A percentile compares a stretch with the other conserved stretches of the same genome.
Evolutionary conservation across 2,113 vertebrate genomes (phyloP).

Genomic region (Verasper variegatus): DNA sequence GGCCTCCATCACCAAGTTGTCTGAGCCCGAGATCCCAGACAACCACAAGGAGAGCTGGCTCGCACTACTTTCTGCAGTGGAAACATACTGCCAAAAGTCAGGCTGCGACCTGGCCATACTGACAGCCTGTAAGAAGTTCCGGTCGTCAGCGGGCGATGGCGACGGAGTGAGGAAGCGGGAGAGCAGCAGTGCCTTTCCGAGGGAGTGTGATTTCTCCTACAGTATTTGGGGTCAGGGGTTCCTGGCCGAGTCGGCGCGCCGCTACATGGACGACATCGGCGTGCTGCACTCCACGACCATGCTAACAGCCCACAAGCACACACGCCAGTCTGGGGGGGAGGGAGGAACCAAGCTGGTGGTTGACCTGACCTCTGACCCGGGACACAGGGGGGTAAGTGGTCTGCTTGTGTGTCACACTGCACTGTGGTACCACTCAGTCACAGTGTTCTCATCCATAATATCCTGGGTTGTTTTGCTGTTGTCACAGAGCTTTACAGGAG

Average conservation of each 20-base stretch:
- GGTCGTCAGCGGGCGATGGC: constrained; percentile 42
- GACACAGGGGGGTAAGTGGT: constrained; percentile 69
- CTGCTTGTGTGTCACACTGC: not conserved
- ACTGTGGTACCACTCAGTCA: rapidly evolving
- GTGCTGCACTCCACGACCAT: constrained; percentile 88
- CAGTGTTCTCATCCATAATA: not conserved
- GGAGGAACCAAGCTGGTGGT: constrained; percentile 62
- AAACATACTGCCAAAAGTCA: constrained; percentile 87
- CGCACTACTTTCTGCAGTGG: constrained; percentile 86
- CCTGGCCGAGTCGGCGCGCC: constrained; percentile 85
- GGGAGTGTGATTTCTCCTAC: constrained; percentile 83
- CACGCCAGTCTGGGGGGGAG: constrained; percentile 57
- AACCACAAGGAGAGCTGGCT: constrained; percentile 91
- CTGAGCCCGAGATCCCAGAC: constrained; percentile 84
- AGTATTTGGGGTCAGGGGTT: constrained; percentile 87
- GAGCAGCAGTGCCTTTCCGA: constrained; percentile 62
- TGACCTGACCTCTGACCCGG: constrained; percentile 66
- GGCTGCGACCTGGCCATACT: constrained; percentile 91
- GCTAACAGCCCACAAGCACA: constrained; percentile 79
- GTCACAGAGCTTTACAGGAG: constrained; percentile 69
- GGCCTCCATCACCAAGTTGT: constrained; percentile 77
- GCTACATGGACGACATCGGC: constrained; percentile 91
- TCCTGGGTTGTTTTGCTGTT: not conserved
- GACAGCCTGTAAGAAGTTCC: constrained; percentile 85
- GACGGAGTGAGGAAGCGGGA: constrained; percentile 69